Conservation (phyloP, 2,113 vertebrate species). For the Cheirogaleus medius region DNA sequence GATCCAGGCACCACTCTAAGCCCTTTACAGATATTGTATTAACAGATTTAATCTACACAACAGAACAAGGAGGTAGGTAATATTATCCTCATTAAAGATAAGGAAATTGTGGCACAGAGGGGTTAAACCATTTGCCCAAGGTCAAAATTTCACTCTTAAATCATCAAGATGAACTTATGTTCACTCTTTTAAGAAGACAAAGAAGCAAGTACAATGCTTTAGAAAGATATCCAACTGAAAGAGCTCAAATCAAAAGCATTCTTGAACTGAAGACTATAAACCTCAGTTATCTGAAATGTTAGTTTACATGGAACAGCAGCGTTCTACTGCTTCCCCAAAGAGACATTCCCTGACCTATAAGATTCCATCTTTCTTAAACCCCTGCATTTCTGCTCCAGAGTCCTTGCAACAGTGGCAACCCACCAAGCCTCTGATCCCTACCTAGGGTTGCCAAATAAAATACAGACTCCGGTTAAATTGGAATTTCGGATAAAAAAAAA, state of each 20-base stretch:
- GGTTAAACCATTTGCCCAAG: not conserved
- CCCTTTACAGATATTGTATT: not conserved
- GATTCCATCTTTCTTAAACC: not conserved
- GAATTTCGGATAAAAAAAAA: constrained; percentile 27
- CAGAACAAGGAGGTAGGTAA: not conserved
- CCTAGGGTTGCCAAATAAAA: not conserved
- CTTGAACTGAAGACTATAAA: not conserved
- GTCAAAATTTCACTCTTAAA: not conserved
- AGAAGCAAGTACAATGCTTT: not conserved
- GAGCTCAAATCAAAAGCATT: not conserved
- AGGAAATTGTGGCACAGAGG: not conserved
- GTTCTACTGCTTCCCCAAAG: not conserved
- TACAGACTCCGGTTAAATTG: not conserved
- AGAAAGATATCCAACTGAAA: not conserved
- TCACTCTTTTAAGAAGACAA: not conserved
- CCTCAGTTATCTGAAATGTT: not conserved
- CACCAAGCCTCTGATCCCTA: not conserved
- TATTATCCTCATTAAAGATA: not conserved
- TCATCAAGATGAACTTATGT: not conserved
- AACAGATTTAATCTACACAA: not conserved
- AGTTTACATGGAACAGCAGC: not conserved
- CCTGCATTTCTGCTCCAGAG: not conserved
- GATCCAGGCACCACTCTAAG: not conserved
- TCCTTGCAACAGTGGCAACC: not conserved
- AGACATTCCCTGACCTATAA: not conserved